Evolutionary conservation across 2,888 invertebrate genomes (phyloP).

Genomic region (Dicyrtomina minuta): DNA sequence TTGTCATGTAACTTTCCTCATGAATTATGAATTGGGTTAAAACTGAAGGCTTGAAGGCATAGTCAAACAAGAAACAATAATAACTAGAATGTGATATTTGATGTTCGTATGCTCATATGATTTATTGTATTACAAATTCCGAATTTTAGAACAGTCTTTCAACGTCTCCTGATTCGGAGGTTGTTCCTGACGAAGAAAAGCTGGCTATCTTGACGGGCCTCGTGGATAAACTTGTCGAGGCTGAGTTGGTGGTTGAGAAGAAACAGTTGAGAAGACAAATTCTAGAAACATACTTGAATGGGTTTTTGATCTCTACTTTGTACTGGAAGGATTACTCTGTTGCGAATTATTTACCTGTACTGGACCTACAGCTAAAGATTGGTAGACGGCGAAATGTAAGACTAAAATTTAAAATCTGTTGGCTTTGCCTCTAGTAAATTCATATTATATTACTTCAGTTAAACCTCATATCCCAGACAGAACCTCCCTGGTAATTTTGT

Average conservation of each 20-base stretch:
- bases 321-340: constrained; percentile 37
- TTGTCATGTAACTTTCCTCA: no score
- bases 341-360: constrained; percentile 33
- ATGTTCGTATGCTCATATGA: no score
- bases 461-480: no score
- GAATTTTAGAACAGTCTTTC: no score
- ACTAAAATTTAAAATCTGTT: constrained; percentile 9
- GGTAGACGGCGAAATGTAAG: constrained; percentile 46
- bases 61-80: no score
- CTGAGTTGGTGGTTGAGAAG: constrained; percentile 40
- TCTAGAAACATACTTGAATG: constrained; percentile 38
- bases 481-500: neutral
- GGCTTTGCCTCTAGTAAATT: no score
- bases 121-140: no score
- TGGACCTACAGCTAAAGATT: constrained; percentile 43
- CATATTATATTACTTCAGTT: no score
- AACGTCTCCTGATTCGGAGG: neutral
- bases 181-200: constrained; percentile 20
- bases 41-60: no score
- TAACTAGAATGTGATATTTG: no score
- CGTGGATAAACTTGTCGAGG: constrained; percentile 41
- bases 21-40: no score
- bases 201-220: constrained; percentile 28
- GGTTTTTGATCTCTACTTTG: constrained; percentile 34
- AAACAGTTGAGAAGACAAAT: constrained; percentile 37